Percentiles rank a stretch among this genome's conserved stretches.
Evolutionary conservation across 1,140 invertebrate species (phyloP).

Genomic region (Drosophila repleta): DNA sequence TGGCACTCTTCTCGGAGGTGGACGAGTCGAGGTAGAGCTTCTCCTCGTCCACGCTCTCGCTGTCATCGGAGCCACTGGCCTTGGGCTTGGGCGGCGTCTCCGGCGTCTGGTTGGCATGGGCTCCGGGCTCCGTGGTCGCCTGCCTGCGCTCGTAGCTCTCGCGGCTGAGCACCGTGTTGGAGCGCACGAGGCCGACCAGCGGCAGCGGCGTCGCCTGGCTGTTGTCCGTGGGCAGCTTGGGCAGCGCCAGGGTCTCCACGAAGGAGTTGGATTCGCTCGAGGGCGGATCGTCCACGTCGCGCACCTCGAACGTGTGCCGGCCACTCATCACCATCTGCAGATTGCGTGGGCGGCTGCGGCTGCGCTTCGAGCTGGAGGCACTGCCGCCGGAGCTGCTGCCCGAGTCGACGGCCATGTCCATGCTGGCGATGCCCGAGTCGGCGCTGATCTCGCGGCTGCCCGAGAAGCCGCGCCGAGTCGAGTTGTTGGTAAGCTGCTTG

Average conservation of each 20-base stretch:
- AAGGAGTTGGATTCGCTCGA: slow-evolving; percentile 86
- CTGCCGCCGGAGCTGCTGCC: slow-evolving; percentile 64
- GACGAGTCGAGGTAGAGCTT: slow-evolving; percentile 81
- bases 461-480: slow-evolving; percentile 84
- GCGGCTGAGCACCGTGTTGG: slow-evolving; percentile 78
- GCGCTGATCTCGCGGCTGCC: slow-evolving; percentile 85
- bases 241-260: slow-evolving; percentile 86
- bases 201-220: slow-evolving; percentile 85
- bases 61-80: slow-evolving; percentile 62
- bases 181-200: slow-evolving; percentile 69
- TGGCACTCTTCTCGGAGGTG: slow-evolving; percentile 78
- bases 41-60: slow-evolving; percentile 81
- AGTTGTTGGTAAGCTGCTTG: slow-evolving; percentile 89
- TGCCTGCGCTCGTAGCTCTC: slow-evolving; percentile 70
- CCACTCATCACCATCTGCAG: slow-evolving; percentile 86
- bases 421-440: slow-evolving; percentile 87
- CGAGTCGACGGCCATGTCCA: slow-evolving; percentile 84
- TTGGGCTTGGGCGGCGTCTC: slow-evolving; percentile 31
- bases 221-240: slow-evolving; percentile 85
- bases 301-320: slow-evolving; percentile 86
- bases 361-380: slow-evolving; percentile 62
- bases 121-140: slow-evolving; percentile 6
- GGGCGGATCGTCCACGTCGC: slow-evolving; percentile 86
- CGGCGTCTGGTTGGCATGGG: not conserved
- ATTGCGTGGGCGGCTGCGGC: slow-evolving; percentile 84